Evolutionary conservation across 2,113 vertebrate species (phyloP).

Genomic region (Hippoglossus stenolepis): DNA sequence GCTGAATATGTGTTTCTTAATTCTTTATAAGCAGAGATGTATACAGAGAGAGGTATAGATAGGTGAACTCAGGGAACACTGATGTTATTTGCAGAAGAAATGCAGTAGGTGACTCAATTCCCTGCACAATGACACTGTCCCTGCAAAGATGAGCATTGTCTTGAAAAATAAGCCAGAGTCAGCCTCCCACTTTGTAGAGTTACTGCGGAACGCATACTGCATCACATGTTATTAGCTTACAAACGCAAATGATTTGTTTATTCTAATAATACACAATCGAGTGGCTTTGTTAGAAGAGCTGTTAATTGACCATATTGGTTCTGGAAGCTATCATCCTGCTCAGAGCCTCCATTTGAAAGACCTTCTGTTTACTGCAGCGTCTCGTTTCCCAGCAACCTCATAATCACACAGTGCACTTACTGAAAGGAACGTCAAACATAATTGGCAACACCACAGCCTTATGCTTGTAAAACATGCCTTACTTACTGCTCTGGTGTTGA

Average conservation of each 20-base stretch:
- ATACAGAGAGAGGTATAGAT: no score
- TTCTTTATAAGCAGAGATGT: no score
- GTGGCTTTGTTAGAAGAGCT: constrained; percentile 16
- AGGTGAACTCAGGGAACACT: no score
- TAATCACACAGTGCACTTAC: constrained; percentile 53
- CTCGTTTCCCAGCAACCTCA: constrained; percentile 77
- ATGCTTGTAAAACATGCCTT: constrained; percentile 52
- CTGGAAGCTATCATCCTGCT: constrained; percentile 27
- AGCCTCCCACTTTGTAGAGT: background rate
- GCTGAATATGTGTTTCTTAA: no score
- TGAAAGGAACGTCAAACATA: constrained; percentile 41
- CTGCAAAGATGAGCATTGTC: constrained; percentile 24
- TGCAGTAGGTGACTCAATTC: no score
- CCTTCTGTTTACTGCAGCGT: constrained; percentile 59
- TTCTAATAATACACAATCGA: background rate
- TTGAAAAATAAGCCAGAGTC: background rate
- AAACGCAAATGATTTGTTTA: background rate
- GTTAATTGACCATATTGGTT: constrained; percentile 48
- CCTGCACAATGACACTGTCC: background rate
- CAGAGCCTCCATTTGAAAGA: constrained; percentile 33
- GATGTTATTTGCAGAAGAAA: no score
- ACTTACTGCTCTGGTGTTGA: constrained; percentile 53
- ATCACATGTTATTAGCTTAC: background rate
- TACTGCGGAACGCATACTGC: background rate
- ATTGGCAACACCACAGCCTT: constrained; percentile 56